Percentiles rank a stretch among this genome's conserved stretches.
These are phyloP conservation scores for Rhipidura dahli DNA, from an alignment of 2,113 vertebrate genomes.

Conservation along the genomic window DNA sequence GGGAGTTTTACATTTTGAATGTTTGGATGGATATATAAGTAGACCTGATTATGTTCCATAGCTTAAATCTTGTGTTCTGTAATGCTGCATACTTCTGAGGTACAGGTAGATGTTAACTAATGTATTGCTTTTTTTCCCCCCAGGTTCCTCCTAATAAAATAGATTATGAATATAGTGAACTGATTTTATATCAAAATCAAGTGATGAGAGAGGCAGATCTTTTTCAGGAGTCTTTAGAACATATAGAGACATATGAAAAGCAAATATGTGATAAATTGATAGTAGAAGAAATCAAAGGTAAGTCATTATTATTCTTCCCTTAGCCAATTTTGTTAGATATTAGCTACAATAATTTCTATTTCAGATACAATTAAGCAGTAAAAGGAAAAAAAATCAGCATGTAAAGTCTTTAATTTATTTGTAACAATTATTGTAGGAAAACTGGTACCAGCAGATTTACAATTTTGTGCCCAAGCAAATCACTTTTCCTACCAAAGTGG, in stretches of 20 bases:
- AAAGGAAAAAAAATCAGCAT: accelerated
- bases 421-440: neutral
- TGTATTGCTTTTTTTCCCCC: neutral
- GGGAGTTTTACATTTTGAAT: neutral
- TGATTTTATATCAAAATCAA: conserved; percentile 80
- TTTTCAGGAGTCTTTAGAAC: conserved; percentile 78
- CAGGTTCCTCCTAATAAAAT: conserved; percentile 78
- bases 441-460: neutral
- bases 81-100: neutral
- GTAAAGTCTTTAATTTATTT: neutral
- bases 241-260: conserved; percentile 77
- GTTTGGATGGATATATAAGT: neutral
- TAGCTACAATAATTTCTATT: no score
- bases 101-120: neutral
- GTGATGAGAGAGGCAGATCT: conserved; percentile 81
- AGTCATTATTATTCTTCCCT: neutral
- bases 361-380: neutral
- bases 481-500: neutral
- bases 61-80: neutral
- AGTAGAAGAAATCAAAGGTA: conserved; percentile 81
- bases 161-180: conserved; percentile 81
- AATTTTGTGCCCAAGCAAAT: neutral
- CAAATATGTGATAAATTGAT: conserved; percentile 80
- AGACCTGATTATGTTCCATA: neutral
- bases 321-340: neutral